Evolutionary conservation across 2,888 invertebrate species (phyloP).

Genomic region (Pyrrhia umbra): DNA sequence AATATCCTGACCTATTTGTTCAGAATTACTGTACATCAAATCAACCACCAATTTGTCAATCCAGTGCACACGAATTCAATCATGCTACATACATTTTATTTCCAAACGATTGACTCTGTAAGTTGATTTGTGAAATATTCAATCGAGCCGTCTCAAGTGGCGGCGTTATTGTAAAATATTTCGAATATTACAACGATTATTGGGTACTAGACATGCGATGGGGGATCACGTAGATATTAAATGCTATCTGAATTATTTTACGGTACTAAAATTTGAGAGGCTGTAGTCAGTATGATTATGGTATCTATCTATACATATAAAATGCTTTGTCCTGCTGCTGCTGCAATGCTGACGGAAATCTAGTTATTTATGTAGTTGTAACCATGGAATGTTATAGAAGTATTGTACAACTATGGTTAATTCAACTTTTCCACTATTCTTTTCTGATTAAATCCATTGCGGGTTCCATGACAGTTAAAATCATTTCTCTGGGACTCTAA

Average conservation of each 20-base stretch:
- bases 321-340: no score
- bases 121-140: conserved; percentile 61
- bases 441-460: no score
- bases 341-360: no score
- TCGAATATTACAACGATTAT: conserved; percentile 49
- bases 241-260: background rate
- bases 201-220: conserved; percentile 33
- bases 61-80: conserved; percentile 64
- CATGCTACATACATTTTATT: conserved; percentile 64
- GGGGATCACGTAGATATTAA: conserved; percentile 31
- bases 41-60: conserved; percentile 65
- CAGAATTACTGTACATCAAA: conserved; percentile 64
- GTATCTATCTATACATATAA: no score
- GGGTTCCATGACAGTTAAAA: no score
- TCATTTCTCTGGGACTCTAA: no score
- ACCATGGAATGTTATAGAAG: no score
- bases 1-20: conserved; percentile 63
- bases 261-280: background rate
- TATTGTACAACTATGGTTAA: no score
- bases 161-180: conserved; percentile 59
- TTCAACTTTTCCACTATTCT: no score
- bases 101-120: conserved; percentile 60
- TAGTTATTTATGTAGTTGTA: no score
- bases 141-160: conserved; percentile 55
- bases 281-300: background rate